Percentiles rank a stretch among this genome's conserved stretches.
These are phyloP conservation scores for Drosophila fulvimacula DNA, from an alignment of 2,888 invertebrate genomes.

Conservation along the genomic window DNA sequence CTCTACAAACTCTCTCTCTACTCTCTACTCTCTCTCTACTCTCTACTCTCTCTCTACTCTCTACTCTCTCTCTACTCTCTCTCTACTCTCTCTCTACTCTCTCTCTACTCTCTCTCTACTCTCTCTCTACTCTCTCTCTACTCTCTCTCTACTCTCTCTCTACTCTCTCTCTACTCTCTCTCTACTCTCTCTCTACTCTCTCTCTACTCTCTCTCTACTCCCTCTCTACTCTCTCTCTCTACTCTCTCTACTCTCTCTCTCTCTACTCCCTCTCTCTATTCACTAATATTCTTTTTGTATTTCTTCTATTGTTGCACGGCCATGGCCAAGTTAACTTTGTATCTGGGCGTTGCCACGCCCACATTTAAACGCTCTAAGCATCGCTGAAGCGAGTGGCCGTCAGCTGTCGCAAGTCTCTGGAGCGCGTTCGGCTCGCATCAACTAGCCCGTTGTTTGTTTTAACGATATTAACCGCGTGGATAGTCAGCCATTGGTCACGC, in stretches of 20 bases:
- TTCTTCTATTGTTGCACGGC: constrained; percentile 14
- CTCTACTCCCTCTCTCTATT: neutral
- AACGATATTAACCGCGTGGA: constrained; percentile 60
- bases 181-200: too few species aligned
- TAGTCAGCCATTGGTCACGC: constrained; percentile 57
- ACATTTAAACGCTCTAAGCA: constrained; percentile 46
- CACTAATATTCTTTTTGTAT: neutral
- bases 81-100: too few species aligned
- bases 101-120: too few species aligned
- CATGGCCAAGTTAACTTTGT: constrained; percentile 33
- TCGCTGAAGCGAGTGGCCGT: constrained; percentile 11
- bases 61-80: too few species aligned
- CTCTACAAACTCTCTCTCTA: too few species aligned
- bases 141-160: too few species aligned
- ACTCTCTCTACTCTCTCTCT: too few species aligned
- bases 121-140: too few species aligned
- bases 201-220: neutral
- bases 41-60: too few species aligned
- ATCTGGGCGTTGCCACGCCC: constrained; percentile 34
- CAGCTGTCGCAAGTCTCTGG: constrained; percentile 38
- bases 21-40: too few species aligned
- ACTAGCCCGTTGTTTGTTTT: constrained; percentile 64
- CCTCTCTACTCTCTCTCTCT: neutral
- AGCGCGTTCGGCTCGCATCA: constrained; percentile 48
- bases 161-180: too few species aligned